A percentile compares a stretch with the other conserved stretches of the same genome.
Evolutionary conservation across 1,140 invertebrate genomes (phyloP).

Genomic region (Listronotus bonariensis): DNA sequence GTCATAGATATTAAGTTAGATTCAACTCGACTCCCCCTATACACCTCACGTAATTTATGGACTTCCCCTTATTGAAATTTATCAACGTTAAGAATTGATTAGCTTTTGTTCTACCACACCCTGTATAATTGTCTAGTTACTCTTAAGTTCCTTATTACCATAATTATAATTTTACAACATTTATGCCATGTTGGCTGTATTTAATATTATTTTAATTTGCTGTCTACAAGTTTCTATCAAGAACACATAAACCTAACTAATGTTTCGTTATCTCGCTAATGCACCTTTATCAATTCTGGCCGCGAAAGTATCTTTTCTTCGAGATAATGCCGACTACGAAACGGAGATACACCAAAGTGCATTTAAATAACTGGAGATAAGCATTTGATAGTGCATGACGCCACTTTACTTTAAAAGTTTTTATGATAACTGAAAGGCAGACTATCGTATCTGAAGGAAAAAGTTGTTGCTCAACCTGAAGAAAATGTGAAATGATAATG

Average conservation of each 20-base stretch:
- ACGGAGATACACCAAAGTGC: constrained; percentile 33
- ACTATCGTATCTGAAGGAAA: constrained; percentile 30
- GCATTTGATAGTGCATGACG: constrained; percentile 22
- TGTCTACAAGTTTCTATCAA: background rate
- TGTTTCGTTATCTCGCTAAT: constrained; percentile 23
- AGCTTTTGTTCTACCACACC: no score
- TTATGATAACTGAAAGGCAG: constrained; percentile 31
- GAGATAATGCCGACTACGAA: constrained; percentile 14
- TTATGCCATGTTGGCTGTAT: background rate
- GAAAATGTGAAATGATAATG: constrained; percentile 30
- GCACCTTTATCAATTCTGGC: constrained; percentile 32
- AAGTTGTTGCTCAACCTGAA: constrained; percentile 18
- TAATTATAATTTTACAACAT: no score
- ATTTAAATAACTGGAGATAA: constrained; percentile 35
- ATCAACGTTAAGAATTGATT: no score
- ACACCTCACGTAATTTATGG: no score
- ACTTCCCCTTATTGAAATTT: no score
- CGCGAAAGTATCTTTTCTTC: constrained; percentile 34
- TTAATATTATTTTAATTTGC: background rate
- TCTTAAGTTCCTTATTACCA: no score
- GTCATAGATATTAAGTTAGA: no score
- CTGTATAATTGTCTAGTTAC: no score
- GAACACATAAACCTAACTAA: constrained; percentile 26
- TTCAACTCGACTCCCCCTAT: no score
- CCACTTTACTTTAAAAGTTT: constrained; percentile 36